Conservation (phyloP, 2,113 vertebrate species). For the Chelonoidis abingdonii region DNA sequence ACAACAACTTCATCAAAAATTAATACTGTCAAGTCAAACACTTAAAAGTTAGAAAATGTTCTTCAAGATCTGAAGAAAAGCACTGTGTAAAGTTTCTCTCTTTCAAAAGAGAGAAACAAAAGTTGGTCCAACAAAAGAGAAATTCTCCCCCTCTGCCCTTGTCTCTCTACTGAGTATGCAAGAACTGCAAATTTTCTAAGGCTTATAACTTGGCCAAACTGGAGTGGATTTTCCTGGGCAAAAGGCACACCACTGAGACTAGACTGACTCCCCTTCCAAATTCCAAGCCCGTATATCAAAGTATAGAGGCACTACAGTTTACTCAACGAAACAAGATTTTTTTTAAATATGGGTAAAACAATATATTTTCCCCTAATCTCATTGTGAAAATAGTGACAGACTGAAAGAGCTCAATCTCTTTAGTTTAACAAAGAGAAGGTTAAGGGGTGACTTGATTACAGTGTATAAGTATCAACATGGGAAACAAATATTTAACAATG, state of each 20-base stretch:
- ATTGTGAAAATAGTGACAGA: neutral
- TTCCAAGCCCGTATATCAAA: neutral
- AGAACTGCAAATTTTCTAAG: slow-evolving; percentile 34
- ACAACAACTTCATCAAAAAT: neutral
- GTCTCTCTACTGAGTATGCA: slow-evolving; percentile 35
- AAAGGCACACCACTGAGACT: slow-evolving; percentile 49
- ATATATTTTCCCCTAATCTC: neutral
- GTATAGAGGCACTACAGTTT: slow-evolving; percentile 20
- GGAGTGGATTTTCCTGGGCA: neutral
- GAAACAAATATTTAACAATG: neutral
- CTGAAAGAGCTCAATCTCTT: neutral
- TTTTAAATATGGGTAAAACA: slow-evolving; percentile 43
- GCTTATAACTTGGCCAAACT: slow-evolving; percentile 40
- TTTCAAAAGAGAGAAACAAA: neutral
- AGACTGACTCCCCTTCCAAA: slow-evolving; percentile 46
- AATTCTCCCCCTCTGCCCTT: neutral
- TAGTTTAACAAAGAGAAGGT: neutral
- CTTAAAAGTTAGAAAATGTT: neutral
- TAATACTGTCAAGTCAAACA: neutral
- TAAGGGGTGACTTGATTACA: neutral
- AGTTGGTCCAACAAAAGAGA: neutral
- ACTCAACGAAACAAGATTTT: slow-evolving; percentile 9
- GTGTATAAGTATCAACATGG: neutral
- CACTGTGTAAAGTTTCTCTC: neutral
- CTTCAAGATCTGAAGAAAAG: neutral